Base-by-base conservation (phyloP, 2,113 vertebrate genomes). In the Platichthys flesus region DNA sequence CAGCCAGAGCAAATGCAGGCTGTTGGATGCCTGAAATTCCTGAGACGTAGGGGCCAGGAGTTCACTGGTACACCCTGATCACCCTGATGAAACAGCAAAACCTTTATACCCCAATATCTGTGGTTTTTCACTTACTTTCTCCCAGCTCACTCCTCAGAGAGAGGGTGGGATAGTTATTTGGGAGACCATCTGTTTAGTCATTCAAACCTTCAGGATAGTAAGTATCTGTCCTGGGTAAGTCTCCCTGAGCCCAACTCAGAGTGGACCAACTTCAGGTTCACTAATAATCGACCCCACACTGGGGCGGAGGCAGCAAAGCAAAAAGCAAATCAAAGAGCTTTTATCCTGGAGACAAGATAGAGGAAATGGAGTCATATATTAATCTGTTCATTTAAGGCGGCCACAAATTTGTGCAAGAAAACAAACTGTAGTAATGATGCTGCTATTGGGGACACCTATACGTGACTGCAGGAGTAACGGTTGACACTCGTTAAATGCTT, bases 11-110 rank as follows among this genome's bases (percentile, higher is more conserved):
- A 67, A 70, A 62, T 54, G 64, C 73, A 52, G 79, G 67, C 35
- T 67, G 40, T 71, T 75, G 62, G 67, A 91, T 91, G 83, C 88
- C 84, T 59, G 75, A 59, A 72, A 92, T 92, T 90, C 88, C 85
- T 85, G 70, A 76, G 71, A 74, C 59, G 60, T 60, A 52, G 64
- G 64, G 66, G 58, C 10, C 55, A 67, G 42, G 61, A 83, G 60
- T 80, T 83, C 78, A 76, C 24, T 64, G 52, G 61, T 81, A 56
- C 74, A 62, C 63, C 57, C 63, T 2, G 24, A 61, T 76, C 74
- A 62, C 63, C 54, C 63, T 2, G 24, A 61, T 76, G 67, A 83
- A 74, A 82, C 66, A 31, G 20, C 23, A 13, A 52, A 10, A 63
- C 54, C 68, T 76, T 59, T 5, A 49, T 20, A 51, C 21, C 23